A percentile compares a stretch with the other conserved stretches of the same genome.
Conservation (phyloP, 1,140 invertebrate genomes). For the Teleopsis dalmanni region DNA sequence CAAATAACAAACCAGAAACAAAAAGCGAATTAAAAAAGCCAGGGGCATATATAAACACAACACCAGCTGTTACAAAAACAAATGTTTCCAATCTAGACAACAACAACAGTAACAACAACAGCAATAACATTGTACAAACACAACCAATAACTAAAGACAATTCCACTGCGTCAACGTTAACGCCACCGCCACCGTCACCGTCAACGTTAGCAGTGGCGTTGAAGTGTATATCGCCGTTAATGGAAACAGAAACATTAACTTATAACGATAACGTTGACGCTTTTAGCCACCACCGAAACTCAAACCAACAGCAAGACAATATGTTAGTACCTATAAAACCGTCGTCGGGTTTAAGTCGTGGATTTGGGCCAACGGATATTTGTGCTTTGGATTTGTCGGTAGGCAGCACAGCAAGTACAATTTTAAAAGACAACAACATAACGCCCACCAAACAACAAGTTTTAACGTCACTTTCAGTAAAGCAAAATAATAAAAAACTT, state of each 20-base stretch:
- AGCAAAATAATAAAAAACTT: not conserved
- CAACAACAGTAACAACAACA: not conserved
- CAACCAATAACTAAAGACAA: not conserved
- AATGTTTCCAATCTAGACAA: no score
- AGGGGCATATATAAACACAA: no score
- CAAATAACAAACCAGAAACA: no score
- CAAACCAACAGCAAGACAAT: constrained; percentile 6
- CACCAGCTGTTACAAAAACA: no score
- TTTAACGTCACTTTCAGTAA: no score
- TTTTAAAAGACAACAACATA: no score
- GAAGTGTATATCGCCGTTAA: no score
- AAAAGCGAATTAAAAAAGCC: no score
- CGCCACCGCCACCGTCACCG: no score
- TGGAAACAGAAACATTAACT: no score
- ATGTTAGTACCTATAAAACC: constrained; percentile 11
- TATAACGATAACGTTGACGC: constrained; percentile 9
- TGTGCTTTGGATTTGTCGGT: constrained; percentile 1
- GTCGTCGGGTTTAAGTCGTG: constrained; percentile 13
- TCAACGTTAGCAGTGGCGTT: no score
- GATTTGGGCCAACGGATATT: constrained; percentile 1
- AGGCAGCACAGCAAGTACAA: not conserved
- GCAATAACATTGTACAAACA: not conserved
- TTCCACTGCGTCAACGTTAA: not conserved
- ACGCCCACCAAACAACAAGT: constrained; percentile 28
- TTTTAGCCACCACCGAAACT: not conserved